A percentile compares a stretch with the other conserved stretches of the same genome.
Evolutionary conservation across 1,140 invertebrate genomes (phyloP).

Genomic region (Rhizoglyphus robini): DNA sequence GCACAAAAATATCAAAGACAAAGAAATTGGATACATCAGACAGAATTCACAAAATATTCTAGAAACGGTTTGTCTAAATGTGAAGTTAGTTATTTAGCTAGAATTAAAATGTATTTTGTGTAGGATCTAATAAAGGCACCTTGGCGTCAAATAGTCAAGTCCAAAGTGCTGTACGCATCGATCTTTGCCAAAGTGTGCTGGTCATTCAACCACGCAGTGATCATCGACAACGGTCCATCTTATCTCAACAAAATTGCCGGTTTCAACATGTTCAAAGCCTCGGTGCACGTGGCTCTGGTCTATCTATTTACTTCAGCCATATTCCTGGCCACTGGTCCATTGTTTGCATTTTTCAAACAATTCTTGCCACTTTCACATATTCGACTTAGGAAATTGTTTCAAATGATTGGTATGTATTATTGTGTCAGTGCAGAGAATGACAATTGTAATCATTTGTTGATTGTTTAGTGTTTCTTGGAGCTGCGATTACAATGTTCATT

Average conservation of each 20-base stretch:
- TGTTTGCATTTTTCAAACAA: background rate
- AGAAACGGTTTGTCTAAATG: background rate
- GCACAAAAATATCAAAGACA: slow-evolving; percentile 66
- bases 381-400: slow-evolving; percentile 13
- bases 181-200: slow-evolving; percentile 4
- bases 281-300: background rate
- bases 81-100: slow-evolving; percentile 5
- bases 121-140: slow-evolving; percentile 4
- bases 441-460: too few species aligned
- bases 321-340: background rate
- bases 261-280: background rate
- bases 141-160: background rate
- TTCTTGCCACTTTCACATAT: background rate
- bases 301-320: background rate
- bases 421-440: too few species aligned
- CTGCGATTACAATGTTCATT: slow-evolving; percentile 21
- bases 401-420: slow-evolving; percentile 10
- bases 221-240: slow-evolving; percentile 11
- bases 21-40: slow-evolving; percentile 69
- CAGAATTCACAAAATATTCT: slow-evolving; percentile 26
- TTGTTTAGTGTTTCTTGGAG: slow-evolving; percentile 18
- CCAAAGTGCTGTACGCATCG: slow-evolving; percentile 9
- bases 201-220: slow-evolving; percentile 1
- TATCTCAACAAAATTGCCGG: slow-evolving; percentile 7
- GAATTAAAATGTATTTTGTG: background rate